A percentile compares a stretch with the other conserved stretches of the same genome.
Evolutionary conservation across 53 echinoderm and acorn worm genomes (phyloP).

Genomic region (Echinometra lucunter): DNA sequence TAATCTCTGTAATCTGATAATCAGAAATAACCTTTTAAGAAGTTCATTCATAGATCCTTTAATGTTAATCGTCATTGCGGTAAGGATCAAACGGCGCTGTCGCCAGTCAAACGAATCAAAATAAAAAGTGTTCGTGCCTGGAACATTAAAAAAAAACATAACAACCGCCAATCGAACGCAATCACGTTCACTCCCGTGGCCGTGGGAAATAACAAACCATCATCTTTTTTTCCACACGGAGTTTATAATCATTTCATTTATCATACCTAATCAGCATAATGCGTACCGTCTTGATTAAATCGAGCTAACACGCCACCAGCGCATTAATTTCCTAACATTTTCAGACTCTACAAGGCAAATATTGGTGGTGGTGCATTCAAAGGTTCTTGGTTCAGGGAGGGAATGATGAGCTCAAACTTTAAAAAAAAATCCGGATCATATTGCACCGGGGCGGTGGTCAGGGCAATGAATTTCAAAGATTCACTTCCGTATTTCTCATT

Average conservation of each 20-base stretch:
- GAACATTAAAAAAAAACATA: not conserved
- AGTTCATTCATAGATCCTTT: not conserved
- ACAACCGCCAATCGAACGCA: not conserved
- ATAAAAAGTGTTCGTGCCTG: not conserved
- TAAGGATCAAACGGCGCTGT: not conserved
- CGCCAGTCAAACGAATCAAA: not conserved
- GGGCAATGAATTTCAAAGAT: too few species aligned
- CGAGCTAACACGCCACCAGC: not conserved
- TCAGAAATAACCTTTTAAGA: not conserved
- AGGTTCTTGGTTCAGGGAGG: too few species aligned
- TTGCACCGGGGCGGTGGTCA: too few species aligned
- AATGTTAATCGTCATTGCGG: not conserved
- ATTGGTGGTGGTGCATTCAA: too few species aligned
- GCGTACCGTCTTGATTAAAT: not conserved
- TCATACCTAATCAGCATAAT: not conserved
- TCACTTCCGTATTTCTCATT: too few species aligned
- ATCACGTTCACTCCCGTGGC: not conserved
- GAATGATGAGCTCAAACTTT: too few species aligned
- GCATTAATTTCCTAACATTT: not conserved
- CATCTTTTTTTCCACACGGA: not conserved
- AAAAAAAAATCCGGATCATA: too few species aligned
- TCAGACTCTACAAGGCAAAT: not conserved
- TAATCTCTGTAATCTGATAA: not conserved
- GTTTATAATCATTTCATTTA: not conserved
- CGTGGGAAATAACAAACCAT: not conserved